These are phyloP conservation scores for Ceratina japonica DNA, from an alignment of 1,140 invertebrate species.

Conservation along the genomic window DNA sequence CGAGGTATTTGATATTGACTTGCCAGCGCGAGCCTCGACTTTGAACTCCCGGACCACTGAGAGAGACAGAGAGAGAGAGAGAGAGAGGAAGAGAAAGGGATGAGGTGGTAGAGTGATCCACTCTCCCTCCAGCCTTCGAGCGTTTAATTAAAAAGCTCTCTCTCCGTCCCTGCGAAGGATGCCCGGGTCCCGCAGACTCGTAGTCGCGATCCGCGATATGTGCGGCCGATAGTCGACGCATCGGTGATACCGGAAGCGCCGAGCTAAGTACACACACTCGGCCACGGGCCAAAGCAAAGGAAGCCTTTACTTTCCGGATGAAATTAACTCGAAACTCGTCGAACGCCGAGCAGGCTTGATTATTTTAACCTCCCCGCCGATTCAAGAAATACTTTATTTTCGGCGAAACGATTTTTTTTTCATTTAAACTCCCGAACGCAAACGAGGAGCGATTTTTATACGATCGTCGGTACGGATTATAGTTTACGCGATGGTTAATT, in stretches of 20 bases:
- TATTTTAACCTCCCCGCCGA: neutral
- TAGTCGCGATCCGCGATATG: slow-evolving; percentile 57
- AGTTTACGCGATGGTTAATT: no score
- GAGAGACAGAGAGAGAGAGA: neutral
- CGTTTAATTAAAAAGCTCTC: slow-evolving; percentile 79
- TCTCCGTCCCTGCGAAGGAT: slow-evolving; percentile 13
- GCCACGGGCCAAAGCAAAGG: neutral
- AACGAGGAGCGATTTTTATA: neutral
- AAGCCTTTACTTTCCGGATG: slow-evolving; percentile 48
- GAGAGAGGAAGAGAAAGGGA: neutral
- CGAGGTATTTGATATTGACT: slow-evolving; percentile 80
- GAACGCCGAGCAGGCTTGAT: neutral
- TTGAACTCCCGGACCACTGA: slow-evolving; percentile 72
- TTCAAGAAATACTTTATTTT: no score
- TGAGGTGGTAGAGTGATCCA: no score
- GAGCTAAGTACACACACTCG: slow-evolving; percentile 30
- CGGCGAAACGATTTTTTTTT: no score
- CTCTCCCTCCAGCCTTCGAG: slow-evolving; percentile 44
- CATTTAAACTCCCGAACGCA: no score
- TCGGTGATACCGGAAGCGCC: slow-evolving; percentile 48
- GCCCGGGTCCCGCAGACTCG: slow-evolving; percentile 28
- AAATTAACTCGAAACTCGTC: slow-evolving; percentile 37
- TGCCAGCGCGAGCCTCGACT: slow-evolving; percentile 73
- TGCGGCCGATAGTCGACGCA: slow-evolving; percentile 60
- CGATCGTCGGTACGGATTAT: no score